Percentiles rank a stretch among this genome's conserved stretches.
Conservation (phyloP, 1,140 invertebrate species). For the Dryas iulia region DNA sequence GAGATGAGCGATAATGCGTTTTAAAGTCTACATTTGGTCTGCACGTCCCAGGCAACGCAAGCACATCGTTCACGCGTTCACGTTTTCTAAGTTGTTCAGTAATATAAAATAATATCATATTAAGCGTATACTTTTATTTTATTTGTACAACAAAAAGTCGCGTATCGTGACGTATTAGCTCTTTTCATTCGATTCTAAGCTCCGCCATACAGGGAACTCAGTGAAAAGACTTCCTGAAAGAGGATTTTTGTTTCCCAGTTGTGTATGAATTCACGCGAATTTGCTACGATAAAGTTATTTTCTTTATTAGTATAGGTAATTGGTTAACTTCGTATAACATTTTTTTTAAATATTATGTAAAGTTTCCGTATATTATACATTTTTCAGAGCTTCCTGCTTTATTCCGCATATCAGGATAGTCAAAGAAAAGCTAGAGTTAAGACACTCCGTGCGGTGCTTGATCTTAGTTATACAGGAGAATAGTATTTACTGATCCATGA, state of each 20-base stretch:
- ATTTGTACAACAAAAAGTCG: neutral
- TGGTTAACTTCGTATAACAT: neutral
- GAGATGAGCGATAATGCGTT: too few species aligned
- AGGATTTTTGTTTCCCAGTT: neutral
- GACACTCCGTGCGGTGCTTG: too few species aligned
- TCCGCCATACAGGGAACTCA: neutral
- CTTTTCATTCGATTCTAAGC: neutral
- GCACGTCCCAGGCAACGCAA: too few species aligned
- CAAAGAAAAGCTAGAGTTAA: too few species aligned
- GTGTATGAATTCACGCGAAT: neutral
- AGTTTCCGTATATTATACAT: neutral
- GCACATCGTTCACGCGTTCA: too few species aligned
- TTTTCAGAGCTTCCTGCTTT: too few species aligned
- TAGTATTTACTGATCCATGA: too few species aligned
- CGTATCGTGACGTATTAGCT: neutral
- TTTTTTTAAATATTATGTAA: neutral
- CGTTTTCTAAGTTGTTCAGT: neutral
- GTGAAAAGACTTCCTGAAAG: neutral
- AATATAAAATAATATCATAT: neutral
- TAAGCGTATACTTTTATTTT: neutral
- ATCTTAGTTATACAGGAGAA: too few species aligned
- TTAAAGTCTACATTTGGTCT: too few species aligned
- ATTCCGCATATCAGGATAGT: too few species aligned
- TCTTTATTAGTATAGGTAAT: too few species aligned
- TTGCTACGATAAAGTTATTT: neutral